Evolutionary conservation across 2,888 invertebrate species (phyloP), one percentile per base, ranked within the genome.

Genomic region (Ectropis crepuscularia): DNA sequence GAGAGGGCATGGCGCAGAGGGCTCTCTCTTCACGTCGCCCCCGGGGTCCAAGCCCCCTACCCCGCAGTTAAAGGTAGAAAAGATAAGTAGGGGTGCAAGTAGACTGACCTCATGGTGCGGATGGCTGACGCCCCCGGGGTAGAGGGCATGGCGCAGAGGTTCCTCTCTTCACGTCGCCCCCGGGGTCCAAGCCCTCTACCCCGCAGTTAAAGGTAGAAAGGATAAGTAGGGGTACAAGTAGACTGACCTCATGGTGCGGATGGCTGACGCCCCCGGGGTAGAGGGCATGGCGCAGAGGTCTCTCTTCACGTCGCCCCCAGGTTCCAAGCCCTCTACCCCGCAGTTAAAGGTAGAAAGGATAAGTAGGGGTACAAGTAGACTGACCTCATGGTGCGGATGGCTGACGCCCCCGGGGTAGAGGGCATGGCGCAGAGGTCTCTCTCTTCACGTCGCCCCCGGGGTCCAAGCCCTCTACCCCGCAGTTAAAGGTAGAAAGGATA

Each of bases 31-130:
- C 11, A 89, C 85, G 74, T 94, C 93, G 74, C 94, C 95, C 78
- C 95, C 94, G 69, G 95, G 95, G 85, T 96, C 95, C 80, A 94
- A 93, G 76, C 95, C 94, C 81, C 95, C 95, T 85, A 95, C 93
- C 86, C 95, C 95, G 82, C 94, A 94, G 89, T 94, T 95, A 92
- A 95, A 28, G 16, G 16, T 28, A 28, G 16, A 28, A 10, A 41
- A 5, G 10, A 9, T 41, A 10, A 2, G 10, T 41, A 41, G 41
- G 2, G 10, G 41, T 41, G 5, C 1, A 16, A 12, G 12, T 8
- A 16, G 45, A 66, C 80, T 75, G 46, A 89, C 89, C 89, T 69
- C 87, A 90, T 91, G n/a, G n/a, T n/a, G n/a, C 60, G 89, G 86
- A 68, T 89, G 89, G 67, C 71, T 81, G 67, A 89, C 86, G 71